Evolutionary conservation across 2,888 invertebrate genomes (phyloP).

Genomic region (Apotomis capreana): DNA sequence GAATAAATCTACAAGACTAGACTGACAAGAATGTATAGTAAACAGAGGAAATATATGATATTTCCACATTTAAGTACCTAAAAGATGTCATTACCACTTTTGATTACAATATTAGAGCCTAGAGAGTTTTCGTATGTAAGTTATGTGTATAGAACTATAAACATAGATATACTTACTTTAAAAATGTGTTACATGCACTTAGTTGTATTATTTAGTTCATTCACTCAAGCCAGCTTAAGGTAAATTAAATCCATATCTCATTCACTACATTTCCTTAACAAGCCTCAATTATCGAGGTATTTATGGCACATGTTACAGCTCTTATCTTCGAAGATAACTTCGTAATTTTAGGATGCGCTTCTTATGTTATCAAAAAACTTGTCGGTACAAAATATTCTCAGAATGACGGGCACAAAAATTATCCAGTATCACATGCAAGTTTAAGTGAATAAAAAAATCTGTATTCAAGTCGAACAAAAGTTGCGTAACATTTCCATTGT

Average conservation of each 20-base stretch:
- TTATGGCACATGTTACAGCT: conserved; percentile 49
- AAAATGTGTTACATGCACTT: too few relatives aligned
- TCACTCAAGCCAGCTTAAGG: conserved; percentile 4
- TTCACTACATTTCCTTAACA: conserved; percentile 31
- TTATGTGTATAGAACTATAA: too few relatives aligned
- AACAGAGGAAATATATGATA: too few relatives aligned
- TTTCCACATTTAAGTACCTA: too few relatives aligned
- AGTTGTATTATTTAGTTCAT: neutral
- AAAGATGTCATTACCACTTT: too few relatives aligned
- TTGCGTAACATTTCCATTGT: conserved; percentile 67
- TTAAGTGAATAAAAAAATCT: conserved; percentile 51
- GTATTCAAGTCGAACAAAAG: conserved; percentile 68
- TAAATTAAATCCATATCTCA: conserved; percentile 20
- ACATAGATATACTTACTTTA: too few relatives aligned
- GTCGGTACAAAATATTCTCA: conserved; percentile 54
- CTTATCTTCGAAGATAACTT: conserved; percentile 53
- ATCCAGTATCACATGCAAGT: conserved; percentile 48
- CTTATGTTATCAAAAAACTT: conserved; percentile 61
- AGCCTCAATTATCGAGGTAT: conserved; percentile 40
- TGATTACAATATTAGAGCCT: too few relatives aligned
- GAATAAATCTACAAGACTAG: neutral
- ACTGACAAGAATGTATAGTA: too few relatives aligned
- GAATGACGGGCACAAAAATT: conserved; percentile 55
- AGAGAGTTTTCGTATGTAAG: too few relatives aligned
- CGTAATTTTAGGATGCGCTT: conserved; percentile 50